Conservation (phyloP, 2,888 invertebrate species). For the Digitonthophagus gazella region DNA sequence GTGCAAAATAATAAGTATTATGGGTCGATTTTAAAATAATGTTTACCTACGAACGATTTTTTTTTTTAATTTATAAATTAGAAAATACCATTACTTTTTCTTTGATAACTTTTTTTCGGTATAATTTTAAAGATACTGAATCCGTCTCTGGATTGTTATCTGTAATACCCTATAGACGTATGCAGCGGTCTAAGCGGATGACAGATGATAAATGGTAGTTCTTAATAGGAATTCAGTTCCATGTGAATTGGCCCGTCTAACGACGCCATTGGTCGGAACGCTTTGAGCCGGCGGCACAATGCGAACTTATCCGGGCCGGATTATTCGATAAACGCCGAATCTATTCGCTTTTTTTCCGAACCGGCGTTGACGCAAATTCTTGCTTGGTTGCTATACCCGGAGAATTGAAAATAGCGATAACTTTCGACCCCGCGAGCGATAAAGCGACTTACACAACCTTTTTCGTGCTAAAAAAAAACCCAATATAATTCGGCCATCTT, state of each 20-base stretch:
- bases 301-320: slow-evolving; percentile 15
- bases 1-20: no score
- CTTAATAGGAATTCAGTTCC: slow-evolving; percentile 51
- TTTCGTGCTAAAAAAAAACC: background rate
- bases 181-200: slow-evolving; percentile 43
- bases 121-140: slow-evolving; percentile 24
- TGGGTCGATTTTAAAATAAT: no score
- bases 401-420: background rate
- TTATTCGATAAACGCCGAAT: slow-evolving; percentile 1
- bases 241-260: slow-evolving; percentile 48
- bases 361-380: background rate
- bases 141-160: slow-evolving; percentile 40
- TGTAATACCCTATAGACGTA: slow-evolving; percentile 41
- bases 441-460: background rate
- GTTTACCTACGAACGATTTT: no score
- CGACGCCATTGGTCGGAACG: slow-evolving; percentile 46
- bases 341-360: background rate
- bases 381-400: slow-evolving; percentile 2
- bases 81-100: no score
- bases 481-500: slow-evolving; percentile 9
- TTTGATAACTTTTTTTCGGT: background rate
- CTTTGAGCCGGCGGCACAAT: slow-evolving; percentile 24
- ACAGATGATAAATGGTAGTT: slow-evolving; percentile 52
- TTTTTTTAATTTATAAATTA: no score
- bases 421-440: background rate